Percentiles rank a stretch among this genome's conserved stretches.
phyloP scores from a whole-genome alignment of 2,888 invertebrate species.

The Malthinus flaveolus region DNA sequence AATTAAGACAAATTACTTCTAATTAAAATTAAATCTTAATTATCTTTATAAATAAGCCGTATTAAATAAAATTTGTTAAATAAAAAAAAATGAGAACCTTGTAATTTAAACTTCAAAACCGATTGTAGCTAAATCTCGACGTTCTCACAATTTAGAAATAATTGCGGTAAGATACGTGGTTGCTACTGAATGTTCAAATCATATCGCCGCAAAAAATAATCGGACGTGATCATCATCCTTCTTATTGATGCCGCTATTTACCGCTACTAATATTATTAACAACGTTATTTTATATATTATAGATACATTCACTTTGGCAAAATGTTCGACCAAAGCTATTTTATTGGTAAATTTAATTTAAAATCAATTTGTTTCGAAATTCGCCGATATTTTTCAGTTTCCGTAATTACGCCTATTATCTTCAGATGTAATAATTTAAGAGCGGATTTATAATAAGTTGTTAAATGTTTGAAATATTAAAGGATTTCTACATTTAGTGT shows the following conservation, averaged over 20 bases:
- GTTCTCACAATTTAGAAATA: constrained; percentile 53
- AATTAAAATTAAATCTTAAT: no score
- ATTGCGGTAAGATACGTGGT: constrained; percentile 49
- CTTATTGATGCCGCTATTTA: constrained; percentile 26
- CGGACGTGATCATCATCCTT: constrained; percentile 28
- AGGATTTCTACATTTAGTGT: no score
- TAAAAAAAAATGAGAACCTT: neutral
- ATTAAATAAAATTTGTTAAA: neutral
- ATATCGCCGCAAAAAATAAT: constrained; percentile 32
- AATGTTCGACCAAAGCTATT: no score
- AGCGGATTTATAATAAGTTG: no score
- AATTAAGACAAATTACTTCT: no score
- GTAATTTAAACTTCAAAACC: neutral
- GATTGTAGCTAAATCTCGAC: constrained; percentile 27
- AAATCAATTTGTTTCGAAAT: no score
- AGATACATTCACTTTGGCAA: no score
- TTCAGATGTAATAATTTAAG: no score
- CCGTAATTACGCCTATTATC: no score
- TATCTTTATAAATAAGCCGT: neutral
- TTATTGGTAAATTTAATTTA: no score
- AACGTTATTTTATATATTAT: neutral
- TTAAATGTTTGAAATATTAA: no score
- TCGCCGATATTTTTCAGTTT: no score
- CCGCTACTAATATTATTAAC: constrained; percentile 19
- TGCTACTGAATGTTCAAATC: constrained; percentile 44